phyloP scores from a whole-genome alignment of 2,113 vertebrate species.

The Candoia aspera region DNA sequence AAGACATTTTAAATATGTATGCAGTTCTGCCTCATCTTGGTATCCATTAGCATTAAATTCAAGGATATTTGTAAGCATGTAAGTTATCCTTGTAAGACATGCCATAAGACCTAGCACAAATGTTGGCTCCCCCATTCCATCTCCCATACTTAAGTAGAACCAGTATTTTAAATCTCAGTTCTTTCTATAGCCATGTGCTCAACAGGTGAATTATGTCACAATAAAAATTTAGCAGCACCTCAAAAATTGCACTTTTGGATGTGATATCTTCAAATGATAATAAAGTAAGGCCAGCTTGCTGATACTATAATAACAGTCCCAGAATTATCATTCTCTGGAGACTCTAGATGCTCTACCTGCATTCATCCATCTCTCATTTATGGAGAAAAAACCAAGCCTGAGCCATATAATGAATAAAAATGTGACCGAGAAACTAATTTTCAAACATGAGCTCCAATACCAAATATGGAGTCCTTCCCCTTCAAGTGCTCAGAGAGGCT shows the following conservation, averaged over 20 bases:
- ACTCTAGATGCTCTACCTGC: slow-evolving; percentile 30
- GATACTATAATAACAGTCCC: slow-evolving; percentile 36
- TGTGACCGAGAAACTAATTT: slow-evolving; percentile 32
- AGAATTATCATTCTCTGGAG: slow-evolving; percentile 33
- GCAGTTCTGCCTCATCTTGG: background rate
- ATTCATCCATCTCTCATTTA: slow-evolving; percentile 43
- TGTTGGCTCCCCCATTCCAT: too few species aligned
- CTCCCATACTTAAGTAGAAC: background rate
- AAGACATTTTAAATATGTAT: background rate
- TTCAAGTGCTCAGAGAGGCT: slow-evolving; percentile 1
- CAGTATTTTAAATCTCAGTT: slow-evolving; percentile 1
- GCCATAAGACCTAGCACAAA: background rate
- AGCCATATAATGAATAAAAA: slow-evolving; percentile 34
- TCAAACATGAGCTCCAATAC: slow-evolving; percentile 12
- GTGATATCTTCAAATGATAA: slow-evolving; percentile 21
- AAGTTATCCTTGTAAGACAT: background rate
- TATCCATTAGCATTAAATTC: background rate
- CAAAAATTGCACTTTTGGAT: slow-evolving; percentile 3
- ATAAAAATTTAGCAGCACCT: slow-evolving; percentile 17
- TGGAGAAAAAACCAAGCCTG: slow-evolving; percentile 19
- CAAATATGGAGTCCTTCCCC: background rate
- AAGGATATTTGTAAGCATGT: background rate
- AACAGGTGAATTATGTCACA: slow-evolving; percentile 17
- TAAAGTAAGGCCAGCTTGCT: slow-evolving; percentile 26
- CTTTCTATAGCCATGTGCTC: slow-evolving; percentile 22